Percentiles rank a stretch among this genome's conserved stretches.
These are phyloP conservation scores for Xylophagus ater DNA, from an alignment of 2,888 invertebrate genomes.

Conservation along the genomic window DNA sequence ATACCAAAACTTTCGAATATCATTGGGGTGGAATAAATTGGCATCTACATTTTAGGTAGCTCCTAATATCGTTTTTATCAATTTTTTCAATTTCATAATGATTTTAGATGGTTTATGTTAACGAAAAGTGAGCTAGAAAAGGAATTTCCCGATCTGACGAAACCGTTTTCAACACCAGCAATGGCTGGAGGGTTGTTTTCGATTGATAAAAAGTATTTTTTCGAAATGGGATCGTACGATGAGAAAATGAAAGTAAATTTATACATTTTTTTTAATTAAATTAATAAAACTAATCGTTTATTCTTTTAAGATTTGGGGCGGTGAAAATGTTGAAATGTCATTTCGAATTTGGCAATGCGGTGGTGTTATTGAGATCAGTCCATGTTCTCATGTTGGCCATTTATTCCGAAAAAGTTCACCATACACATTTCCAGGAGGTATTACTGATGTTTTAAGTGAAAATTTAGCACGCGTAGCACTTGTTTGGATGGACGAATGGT, in stretches of 20 bases:
- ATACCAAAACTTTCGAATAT: conserved; percentile 77
- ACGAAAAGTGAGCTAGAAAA: conserved; percentile 47
- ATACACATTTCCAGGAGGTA: conserved; percentile 90
- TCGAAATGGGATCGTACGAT: conserved; percentile 79
- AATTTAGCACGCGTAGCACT: conserved; percentile 88
- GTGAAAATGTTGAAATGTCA: conserved; percentile 94
- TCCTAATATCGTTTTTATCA: background rate
- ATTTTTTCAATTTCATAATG: conserved; percentile 1
- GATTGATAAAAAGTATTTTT: conserved; percentile 76
- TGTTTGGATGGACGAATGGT: conserved; percentile 99
- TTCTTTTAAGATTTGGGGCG: conserved; percentile 72
- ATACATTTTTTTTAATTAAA: background rate
- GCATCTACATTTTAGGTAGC: conserved; percentile 71
- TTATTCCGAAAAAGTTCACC: conserved; percentile 88
- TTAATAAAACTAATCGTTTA: background rate
- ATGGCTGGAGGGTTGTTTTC: conserved; percentile 88
- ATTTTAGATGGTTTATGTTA: conserved; percentile 52
- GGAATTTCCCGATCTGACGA: conserved; percentile 60
- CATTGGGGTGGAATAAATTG: conserved; percentile 99
- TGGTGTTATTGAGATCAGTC: conserved; percentile 78
- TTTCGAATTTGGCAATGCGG: conserved; percentile 96
- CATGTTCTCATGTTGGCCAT: conserved; percentile 90
- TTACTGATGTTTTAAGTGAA: conserved; percentile 57
- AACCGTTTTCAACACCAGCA: conserved; percentile 71
- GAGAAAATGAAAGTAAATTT: conserved; percentile 61